Percentiles rank a stretch among this genome's conserved stretches.
Evolutionary conservation across 2,797 vertebrate species (phyloP).

Genomic region (Aythya fuligula): DNA sequence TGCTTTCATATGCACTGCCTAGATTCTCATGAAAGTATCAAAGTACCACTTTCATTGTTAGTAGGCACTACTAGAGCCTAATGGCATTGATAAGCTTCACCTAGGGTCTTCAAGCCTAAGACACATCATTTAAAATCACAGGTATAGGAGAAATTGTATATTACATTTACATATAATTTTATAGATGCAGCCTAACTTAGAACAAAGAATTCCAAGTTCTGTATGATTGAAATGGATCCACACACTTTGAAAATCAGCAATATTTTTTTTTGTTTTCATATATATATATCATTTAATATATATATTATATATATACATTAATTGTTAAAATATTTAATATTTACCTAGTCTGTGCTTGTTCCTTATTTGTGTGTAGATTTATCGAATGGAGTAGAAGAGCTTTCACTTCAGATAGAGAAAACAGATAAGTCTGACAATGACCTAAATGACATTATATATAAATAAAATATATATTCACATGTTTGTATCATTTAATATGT

Average conservation of each 20-base stretch:
- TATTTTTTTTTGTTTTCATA: neutral
- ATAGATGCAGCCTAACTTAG: neutral
- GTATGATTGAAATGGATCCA: neutral
- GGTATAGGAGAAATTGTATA: neutral
- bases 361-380: neutral
- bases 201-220: neutral
- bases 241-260: neutral
- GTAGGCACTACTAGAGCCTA: neutral
- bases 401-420: neutral
- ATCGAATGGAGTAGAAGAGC: neutral
- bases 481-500: neutral
- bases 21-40: neutral
- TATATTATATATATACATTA: neutral
- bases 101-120: neutral
- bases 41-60: neutral
- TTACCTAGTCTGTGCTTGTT: neutral
- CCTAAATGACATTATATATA: neutral
- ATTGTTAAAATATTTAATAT: neutral
- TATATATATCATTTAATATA: neutral
- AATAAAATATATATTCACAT: neutral
- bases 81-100: neutral
- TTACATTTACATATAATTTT: neutral
- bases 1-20: neutral
- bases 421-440: neutral
- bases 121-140: neutral